Evolutionary conservation across 2,797 vertebrate species (phyloP).

Genomic region (Aulostomus chinensis): DNA sequence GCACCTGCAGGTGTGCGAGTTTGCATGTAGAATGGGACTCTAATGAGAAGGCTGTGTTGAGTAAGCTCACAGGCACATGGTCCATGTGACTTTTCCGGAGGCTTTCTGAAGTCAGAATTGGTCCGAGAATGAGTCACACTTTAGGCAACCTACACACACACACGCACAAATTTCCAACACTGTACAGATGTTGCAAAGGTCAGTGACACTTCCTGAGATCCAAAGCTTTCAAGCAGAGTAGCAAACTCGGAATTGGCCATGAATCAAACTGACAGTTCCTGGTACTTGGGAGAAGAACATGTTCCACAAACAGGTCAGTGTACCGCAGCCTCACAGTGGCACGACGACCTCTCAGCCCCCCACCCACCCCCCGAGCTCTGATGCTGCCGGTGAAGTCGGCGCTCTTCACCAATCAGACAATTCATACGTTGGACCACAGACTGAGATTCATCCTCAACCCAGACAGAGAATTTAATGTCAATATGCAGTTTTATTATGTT

Average conservation of each 20-base stretch:
- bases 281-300: not conserved
- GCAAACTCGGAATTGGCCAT: not conserved
- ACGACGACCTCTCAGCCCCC: slow-evolving; percentile 5
- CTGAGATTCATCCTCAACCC: too few relatives aligned
- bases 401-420: too few relatives aligned
- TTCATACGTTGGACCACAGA: too few relatives aligned
- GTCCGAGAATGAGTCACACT: slow-evolving; percentile 26
- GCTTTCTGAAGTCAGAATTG: slow-evolving; percentile 9
- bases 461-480: too few relatives aligned
- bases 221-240: too few relatives aligned
- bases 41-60: not conserved
- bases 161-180: not conserved
- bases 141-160: not conserved
- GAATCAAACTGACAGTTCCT: not conserved
- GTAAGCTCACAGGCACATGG: not conserved
- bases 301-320: slow-evolving; percentile 16
- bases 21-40: not conserved
- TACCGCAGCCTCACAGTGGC: slow-evolving; percentile 9
- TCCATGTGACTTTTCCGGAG: too few relatives aligned
- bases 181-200: too few relatives aligned
- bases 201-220: too few relatives aligned
- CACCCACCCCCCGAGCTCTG: too few relatives aligned
- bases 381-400: too few relatives aligned
- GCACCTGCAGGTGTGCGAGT: not conserved
- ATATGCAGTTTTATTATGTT: too few relatives aligned